Conservation (phyloP, 1,140 invertebrate species). For the Caenorhabditis remanei region DNA sequence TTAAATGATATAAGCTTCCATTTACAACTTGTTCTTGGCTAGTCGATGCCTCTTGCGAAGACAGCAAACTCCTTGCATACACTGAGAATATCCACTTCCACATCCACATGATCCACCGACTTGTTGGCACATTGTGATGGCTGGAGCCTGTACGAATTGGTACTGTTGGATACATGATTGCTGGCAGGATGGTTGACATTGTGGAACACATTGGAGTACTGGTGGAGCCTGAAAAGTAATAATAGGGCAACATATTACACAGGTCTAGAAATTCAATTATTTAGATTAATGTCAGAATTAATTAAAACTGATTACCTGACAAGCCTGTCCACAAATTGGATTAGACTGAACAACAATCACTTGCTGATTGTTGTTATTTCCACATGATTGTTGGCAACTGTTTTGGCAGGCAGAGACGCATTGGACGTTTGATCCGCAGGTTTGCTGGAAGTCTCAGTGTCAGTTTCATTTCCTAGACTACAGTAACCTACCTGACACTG, state of each 20-base stretch:
- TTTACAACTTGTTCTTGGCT: constrained; percentile 61
- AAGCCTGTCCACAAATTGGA: constrained; percentile 63
- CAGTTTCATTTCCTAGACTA: too few species aligned
- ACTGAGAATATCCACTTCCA: constrained; percentile 69
- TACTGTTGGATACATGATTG: constrained; percentile 61
- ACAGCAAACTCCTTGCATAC: constrained; percentile 70
- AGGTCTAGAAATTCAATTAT: too few species aligned
- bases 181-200: constrained; percentile 68
- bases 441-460: constrained; percentile 3
- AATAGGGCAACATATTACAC: too few species aligned
- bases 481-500: constrained; percentile 62
- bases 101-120: constrained; percentile 64
- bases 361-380: constrained; percentile 59
- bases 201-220: constrained; percentile 67
- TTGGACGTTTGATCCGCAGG: constrained; percentile 62
- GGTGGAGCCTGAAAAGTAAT: constrained; percentile 63
- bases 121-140: constrained; percentile 69
- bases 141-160: constrained; percentile 64
- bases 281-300: neutral
- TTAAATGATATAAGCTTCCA: neutral
- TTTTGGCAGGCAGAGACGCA: constrained; percentile 65
- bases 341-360: constrained; percentile 63
- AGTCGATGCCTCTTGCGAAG: constrained; percentile 67
- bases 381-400: constrained; percentile 64
- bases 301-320: constrained; percentile 59